Evolutionary conservation across 2,113 vertebrate species (phyloP).

Genomic region (Ageneiosus marmoratus): DNA sequence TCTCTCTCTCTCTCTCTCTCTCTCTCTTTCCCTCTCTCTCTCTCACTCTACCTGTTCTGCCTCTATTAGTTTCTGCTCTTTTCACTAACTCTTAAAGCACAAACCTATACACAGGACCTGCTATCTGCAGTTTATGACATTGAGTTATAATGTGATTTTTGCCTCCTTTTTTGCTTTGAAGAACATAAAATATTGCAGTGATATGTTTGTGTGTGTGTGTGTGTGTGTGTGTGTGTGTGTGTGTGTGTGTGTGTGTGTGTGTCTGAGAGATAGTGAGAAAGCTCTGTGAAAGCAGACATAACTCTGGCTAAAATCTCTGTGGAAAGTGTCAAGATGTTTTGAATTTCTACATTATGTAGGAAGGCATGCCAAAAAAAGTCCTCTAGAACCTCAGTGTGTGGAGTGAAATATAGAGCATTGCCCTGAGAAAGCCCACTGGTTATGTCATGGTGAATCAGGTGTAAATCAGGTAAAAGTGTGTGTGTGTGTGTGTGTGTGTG

Average conservation of each 20-base stretch:
- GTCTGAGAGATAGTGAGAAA: neutral
- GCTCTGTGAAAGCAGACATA: neutral
- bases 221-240: neutral
- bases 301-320: neutral
- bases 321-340: neutral
- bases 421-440: neutral
- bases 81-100: neutral
- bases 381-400: neutral
- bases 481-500: neutral
- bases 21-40: no score
- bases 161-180: neutral
- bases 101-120: neutral
- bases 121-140: neutral
- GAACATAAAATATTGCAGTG: conserved; percentile 8
- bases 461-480: neutral
- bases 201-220: neutral
- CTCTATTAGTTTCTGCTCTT: neutral
- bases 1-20: neutral
- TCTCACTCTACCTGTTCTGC: neutral
- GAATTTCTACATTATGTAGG: neutral
- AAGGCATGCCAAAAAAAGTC: neutral
- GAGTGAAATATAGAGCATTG: neutral
- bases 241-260: conserved; percentile 1
- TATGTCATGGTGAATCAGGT: neutral
- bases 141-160: neutral